A percentile compares a stretch with the other conserved stretches of the same genome.
Conservation (phyloP, 1,140 invertebrate species). For the Paraescarpia echinospica region DNA sequence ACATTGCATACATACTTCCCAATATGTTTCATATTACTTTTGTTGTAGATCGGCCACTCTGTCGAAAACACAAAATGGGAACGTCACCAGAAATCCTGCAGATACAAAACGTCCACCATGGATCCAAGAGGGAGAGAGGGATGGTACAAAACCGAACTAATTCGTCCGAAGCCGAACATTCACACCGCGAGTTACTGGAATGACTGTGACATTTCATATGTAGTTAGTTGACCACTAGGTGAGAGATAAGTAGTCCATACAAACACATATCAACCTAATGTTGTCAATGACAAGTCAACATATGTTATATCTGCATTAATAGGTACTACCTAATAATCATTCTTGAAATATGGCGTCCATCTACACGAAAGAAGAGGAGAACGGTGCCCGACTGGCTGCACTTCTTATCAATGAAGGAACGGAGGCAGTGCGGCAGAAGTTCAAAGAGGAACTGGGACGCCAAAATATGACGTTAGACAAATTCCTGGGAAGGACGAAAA, state of each 20-base stretch:
- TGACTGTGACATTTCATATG: no score
- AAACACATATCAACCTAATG: no score
- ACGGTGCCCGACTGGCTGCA: neutral
- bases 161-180: no score
- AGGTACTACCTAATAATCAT: no score
- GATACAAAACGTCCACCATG: no score
- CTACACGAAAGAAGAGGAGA: conserved; percentile 32
- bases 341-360: conserved; percentile 34
- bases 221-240: no score
- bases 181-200: no score
- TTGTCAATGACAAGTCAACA: no score
- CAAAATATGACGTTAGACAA: neutral
- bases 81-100: neutral
- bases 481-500: neutral
- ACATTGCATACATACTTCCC: conserved; percentile 28
- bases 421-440: conserved; percentile 28
- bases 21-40: conserved; percentile 27
- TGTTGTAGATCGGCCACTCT: conserved; percentile 33
- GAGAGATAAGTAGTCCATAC: neutral
- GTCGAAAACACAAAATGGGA: conserved; percentile 24
- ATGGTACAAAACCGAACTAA: no score
- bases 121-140: no score
- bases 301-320: no score
- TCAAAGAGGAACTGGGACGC: neutral
- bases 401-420: neutral